Base-by-base conservation (phyloP, 2,888 invertebrate species). In the Brachypterus glaber region DNA sequence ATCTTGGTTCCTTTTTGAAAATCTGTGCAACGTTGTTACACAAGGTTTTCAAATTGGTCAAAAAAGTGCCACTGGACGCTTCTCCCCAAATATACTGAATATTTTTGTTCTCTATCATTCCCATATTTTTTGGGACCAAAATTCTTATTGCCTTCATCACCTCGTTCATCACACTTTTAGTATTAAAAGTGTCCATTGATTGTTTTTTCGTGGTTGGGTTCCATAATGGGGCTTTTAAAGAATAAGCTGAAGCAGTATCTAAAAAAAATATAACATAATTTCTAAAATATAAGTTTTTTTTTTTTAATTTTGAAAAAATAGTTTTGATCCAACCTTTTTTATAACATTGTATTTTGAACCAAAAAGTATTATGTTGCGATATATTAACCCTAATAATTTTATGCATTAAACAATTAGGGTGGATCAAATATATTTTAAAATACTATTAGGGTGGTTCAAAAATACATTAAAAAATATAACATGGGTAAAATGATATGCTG, bases 121-220 rank as follows among this genome's bases (percentile, higher is more conserved):
- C 36, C 21, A 46, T 47, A 24, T 55, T 57, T 3, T 43, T 35
- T 35, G 49, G 59, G 44, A 69, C 70, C 52, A 74, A 70, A 50
- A 69, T 73, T 12, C 69, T 55, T 25, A 74, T 55, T 3, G 69
- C 71, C 40, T 69, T 68, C 17, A 76, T 52, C 60, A 77, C 65
- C 57, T 76, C 75, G 54, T 75, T 75, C 2, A 73, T 66, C 33
- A 71, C 65, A 1, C 71, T 71, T 15, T 63, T 58, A 52, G 69
- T 68, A 48, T 71, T 72, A 48, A 76, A 74, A 14, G 70, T 63
- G 48, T 74, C 73, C 21, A 57, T 44, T 0, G 73, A 69, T 2
- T 69, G 17, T 31, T 54, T 48, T 40, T 56, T 51, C n/a, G 21
- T 46, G 30, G 50, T 41, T 27, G 58, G 55, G 26, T 50, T 51